phyloP scores from a whole-genome alignment of 1,140 invertebrate genomes.

The Apocrypta bakeri region DNA sequence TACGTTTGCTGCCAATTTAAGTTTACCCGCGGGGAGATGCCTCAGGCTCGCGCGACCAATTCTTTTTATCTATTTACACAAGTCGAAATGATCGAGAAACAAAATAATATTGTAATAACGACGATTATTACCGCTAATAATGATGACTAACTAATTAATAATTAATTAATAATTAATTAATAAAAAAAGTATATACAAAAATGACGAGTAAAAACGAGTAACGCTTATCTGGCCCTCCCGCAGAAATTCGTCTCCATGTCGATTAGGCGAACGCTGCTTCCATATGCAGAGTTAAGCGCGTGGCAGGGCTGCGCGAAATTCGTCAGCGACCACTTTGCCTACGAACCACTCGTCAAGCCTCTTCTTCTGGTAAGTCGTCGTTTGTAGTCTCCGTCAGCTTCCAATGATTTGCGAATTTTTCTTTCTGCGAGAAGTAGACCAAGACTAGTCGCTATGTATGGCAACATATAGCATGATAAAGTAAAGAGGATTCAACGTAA shows the following conservation, averaged over 20 bases:
- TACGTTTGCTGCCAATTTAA: background rate
- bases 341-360: conserved; percentile 76
- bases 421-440: background rate
- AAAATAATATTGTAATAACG: conserved; percentile 10
- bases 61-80: background rate
- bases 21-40: background rate
- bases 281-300: conserved; percentile 76
- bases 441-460: background rate
- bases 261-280: conserved; percentile 79
- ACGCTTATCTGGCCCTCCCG: conserved; percentile 33
- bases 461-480: background rate
- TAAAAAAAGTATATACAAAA: conserved; percentile 33
- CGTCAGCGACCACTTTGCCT: conserved; percentile 78
- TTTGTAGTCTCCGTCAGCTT: background rate
- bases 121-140: background rate
- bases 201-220: background rate
- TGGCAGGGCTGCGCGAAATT: conserved; percentile 79
- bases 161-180: background rate
- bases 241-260: conserved; percentile 84
- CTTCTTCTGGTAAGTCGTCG: conserved; percentile 77
- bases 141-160: background rate
- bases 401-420: background rate
- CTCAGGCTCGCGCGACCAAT: background rate
- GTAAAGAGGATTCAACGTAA: background rate
- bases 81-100: background rate